Evolutionary conservation across 2,113 vertebrate species (phyloP).

Genomic region (Erpornis zantholeuca): DNA sequence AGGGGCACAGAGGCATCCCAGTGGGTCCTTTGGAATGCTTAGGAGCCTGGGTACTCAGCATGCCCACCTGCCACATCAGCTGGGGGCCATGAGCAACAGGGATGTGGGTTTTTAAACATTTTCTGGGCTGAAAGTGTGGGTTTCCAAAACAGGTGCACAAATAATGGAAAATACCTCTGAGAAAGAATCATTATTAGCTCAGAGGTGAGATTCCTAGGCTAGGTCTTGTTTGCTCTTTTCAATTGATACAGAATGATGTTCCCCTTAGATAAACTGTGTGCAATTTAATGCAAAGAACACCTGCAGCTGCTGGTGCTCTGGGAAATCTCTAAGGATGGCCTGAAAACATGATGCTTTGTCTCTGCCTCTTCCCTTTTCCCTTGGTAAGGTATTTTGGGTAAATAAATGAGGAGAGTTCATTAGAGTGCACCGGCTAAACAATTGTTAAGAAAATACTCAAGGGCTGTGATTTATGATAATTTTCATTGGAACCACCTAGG

Average conservation of each 20-base stretch:
- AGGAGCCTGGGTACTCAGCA: accelerated
- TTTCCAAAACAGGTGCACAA: neutral
- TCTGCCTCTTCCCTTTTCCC: neutral
- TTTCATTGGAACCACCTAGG: neutral
- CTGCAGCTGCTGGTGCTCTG: neutral
- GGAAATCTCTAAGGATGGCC: neutral
- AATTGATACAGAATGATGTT: neutral
- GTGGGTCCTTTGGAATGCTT: neutral
- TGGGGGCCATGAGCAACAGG: accelerated
- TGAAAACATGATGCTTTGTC: neutral
- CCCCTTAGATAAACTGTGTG: neutral
- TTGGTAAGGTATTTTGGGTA: neutral
- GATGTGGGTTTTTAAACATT: neutral
- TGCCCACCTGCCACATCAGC: accelerated
- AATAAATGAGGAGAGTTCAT: neutral
- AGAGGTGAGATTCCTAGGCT: neutral
- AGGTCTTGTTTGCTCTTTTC: neutral
- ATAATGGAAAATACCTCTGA: neutral
- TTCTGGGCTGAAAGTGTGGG: neutral
- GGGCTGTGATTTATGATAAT: neutral
- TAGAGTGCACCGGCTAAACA: neutral
- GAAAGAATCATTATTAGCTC: neutral
- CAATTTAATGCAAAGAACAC: slow-evolving; percentile 1
- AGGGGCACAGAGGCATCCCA: neutral
- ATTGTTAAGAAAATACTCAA: neutral